phyloP scores from a whole-genome alignment of 2,888 invertebrate genomes.

The Nowickia ferox region DNA sequence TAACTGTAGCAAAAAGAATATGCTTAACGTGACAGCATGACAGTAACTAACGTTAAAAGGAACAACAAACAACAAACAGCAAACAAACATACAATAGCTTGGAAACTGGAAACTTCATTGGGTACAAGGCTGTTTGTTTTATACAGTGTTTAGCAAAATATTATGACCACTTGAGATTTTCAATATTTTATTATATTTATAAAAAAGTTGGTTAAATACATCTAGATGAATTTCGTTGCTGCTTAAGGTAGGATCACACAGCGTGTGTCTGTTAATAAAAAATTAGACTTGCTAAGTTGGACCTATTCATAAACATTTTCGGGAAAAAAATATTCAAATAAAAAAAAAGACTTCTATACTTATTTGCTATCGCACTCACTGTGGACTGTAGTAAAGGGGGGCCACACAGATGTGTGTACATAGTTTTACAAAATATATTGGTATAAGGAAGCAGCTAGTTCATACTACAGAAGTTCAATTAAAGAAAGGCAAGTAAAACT shows the following conservation, averaged over 20 bases:
- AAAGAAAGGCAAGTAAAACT: neutral
- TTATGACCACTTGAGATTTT: too few relatives aligned
- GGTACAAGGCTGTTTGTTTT: conserved; percentile 31
- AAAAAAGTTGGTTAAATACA: neutral
- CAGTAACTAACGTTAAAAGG: conserved; percentile 43
- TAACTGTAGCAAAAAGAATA: conserved; percentile 26
- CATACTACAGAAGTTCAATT: conserved; percentile 3
- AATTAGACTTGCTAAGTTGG: too few relatives aligned
- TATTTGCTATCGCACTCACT: neutral
- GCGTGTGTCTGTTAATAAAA: too few relatives aligned
- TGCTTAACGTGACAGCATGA: conserved; percentile 65
- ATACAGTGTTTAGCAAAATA: too few relatives aligned
- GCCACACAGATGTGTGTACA: neutral
- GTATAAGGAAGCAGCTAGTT: conserved; percentile 5
- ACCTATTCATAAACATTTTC: too few relatives aligned
- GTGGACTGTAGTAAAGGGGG: neutral
- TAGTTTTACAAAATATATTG: conserved; percentile 4
- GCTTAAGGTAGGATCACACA: too few relatives aligned
- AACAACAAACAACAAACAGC: conserved; percentile 51
- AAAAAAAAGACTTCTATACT: neutral
- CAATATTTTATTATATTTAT: too few relatives aligned
- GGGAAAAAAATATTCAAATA: too few relatives aligned
- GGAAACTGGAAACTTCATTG: conserved; percentile 47
- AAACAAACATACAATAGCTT: conserved; percentile 15
- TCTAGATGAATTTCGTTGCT: too few relatives aligned